Evolutionary conservation across 1,140 invertebrate species (phyloP).

Genomic region (Ostrea edulis): DNA sequence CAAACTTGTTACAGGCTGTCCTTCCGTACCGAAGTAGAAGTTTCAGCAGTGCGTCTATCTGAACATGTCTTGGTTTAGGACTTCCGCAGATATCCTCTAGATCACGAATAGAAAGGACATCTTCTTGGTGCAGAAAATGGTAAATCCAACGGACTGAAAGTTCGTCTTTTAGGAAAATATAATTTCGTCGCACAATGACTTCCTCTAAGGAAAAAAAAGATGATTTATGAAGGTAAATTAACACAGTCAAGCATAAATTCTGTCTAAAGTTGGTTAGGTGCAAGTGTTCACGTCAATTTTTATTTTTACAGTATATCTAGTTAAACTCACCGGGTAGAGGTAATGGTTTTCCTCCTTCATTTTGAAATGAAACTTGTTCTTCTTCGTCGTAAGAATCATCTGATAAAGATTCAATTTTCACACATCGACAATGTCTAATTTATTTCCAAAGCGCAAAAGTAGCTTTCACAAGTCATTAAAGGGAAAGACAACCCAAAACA

Average conservation of each 20-base stretch:
- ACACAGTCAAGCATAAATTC: too few species aligned
- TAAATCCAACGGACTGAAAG: background rate
- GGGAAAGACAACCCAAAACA: too few species aligned
- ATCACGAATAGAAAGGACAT: background rate
- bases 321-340: background rate
- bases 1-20: background rate
- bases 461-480: too few species aligned
- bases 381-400: background rate
- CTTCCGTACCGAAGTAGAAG: background rate
- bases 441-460: too few species aligned
- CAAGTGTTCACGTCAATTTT: background rate
- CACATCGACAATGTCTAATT: too few species aligned
- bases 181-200: background rate
- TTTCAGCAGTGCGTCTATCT: background rate
- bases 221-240: background rate
- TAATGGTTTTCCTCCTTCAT: background rate
- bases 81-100: background rate
- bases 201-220: background rate
- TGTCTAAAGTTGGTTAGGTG: too few species aligned
- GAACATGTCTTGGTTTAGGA: background rate
- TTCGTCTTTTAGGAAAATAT: background rate
- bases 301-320: background rate
- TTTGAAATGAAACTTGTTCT: background rate
- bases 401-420: background rate
- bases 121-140: background rate